These are phyloP conservation scores for Dinoponera quadriceps DNA, from an alignment of 1,140 invertebrate species.

Conservation along the genomic window DNA sequence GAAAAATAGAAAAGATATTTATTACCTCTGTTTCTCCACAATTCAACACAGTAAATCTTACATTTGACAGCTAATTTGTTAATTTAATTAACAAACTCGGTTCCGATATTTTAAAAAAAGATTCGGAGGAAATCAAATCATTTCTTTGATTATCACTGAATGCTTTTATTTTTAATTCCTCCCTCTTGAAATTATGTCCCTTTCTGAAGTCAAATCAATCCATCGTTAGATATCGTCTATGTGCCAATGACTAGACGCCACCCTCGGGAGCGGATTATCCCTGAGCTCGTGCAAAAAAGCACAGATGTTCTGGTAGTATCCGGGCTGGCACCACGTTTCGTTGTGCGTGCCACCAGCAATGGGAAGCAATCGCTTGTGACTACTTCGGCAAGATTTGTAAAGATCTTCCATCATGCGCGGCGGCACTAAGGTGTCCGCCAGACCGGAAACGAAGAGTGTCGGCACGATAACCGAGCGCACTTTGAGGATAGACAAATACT, in stretches of 20 bases:
- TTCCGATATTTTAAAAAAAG: too few species aligned
- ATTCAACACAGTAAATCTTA: conserved; percentile 11
- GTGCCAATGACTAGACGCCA: conserved; percentile 75
- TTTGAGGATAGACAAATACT: conserved; percentile 91
- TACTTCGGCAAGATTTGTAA: conserved; percentile 89
- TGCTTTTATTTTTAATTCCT: conserved; percentile 4
- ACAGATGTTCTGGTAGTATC: conserved; percentile 88
- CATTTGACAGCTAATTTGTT: too few species aligned
- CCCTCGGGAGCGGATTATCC: conserved; percentile 76
- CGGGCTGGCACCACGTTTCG: conserved; percentile 92
- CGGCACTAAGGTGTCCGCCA: conserved; percentile 94
- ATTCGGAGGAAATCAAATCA: too few species aligned
- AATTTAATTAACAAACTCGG: too few species aligned
- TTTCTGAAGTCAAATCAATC: neutral
- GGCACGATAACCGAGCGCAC: conserved; percentile 89
- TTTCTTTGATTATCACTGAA: too few species aligned
- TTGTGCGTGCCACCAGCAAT: conserved; percentile 94
- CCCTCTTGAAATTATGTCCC: neutral
- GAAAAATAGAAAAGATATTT: conserved; percentile 50
- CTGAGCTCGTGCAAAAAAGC: conserved; percentile 86
- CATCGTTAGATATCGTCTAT: conserved; percentile 79
- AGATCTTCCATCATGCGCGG: conserved; percentile 94
- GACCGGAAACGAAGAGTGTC: conserved; percentile 92
- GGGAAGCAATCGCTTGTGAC: conserved; percentile 90
- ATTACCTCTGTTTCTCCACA: neutral